Evolutionary conservation across 1,140 invertebrate species (phyloP).

Genomic region (Stratiolaelaps scimitus): DNA sequence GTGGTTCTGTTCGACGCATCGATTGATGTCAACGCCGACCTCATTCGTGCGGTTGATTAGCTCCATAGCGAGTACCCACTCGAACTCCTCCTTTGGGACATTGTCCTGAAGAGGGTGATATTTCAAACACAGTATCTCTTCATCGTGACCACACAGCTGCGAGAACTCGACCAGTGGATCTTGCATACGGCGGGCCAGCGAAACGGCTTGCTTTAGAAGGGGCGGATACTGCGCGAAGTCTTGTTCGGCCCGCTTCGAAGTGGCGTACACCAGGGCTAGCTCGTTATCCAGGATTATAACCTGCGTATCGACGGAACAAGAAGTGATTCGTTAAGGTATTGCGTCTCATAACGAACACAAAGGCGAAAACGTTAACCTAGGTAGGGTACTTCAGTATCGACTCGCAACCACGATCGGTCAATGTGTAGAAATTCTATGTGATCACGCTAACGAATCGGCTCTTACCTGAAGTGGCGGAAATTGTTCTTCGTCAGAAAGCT

Average conservation of each 20-base stretch:
- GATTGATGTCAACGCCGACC: conserved; percentile 96
- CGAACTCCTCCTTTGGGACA: conserved; percentile 65
- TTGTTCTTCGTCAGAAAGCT: conserved; percentile 67
- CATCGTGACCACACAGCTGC: conserved; percentile 83
- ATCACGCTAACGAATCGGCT: background rate
- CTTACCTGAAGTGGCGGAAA: conserved; percentile 77
- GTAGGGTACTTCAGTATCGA: too few species aligned
- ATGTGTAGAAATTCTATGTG: too few species aligned
- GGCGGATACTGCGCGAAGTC: conserved; percentile 86
- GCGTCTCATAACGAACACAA: too few species aligned
- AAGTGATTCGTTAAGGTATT: too few species aligned
- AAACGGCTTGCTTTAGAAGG: conserved; percentile 75
- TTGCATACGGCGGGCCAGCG: conserved; percentile 74
- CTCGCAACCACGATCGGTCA: too few species aligned
- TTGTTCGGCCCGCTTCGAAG: conserved; percentile 67
- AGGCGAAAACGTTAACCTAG: too few species aligned
- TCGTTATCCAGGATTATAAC: conserved; percentile 70
- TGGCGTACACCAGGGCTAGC: conserved; percentile 74
- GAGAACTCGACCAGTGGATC: conserved; percentile 93
- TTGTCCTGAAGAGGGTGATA: conserved; percentile 79
- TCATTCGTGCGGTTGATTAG: conserved; percentile 89
- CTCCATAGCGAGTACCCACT: conserved; percentile 71
- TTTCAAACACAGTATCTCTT: conserved; percentile 85
- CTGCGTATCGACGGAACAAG: too few species aligned
- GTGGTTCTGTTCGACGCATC: conserved; percentile 71